Percentiles rank a stretch among this genome's conserved stretches.
These are phyloP conservation scores for Galeruca laticollis DNA, from an alignment of 2,888 invertebrate species.

Conservation along the genomic window DNA sequence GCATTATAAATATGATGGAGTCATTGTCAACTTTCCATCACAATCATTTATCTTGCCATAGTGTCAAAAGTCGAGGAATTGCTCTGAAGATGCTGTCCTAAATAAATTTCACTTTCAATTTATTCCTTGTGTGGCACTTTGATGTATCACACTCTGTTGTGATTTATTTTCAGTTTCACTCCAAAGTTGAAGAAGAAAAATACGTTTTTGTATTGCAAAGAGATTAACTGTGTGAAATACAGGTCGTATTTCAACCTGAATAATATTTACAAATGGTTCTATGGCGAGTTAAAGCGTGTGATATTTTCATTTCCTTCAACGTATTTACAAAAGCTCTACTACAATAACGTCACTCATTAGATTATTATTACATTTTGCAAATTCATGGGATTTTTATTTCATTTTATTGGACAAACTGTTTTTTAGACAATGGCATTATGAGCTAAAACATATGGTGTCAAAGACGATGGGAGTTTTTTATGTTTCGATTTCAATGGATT, in stretches of 20 bases:
- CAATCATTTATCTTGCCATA: constrained; percentile 45
- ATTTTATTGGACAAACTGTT: too few relatives aligned
- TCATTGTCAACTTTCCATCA: constrained; percentile 45
- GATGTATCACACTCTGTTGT: constrained; percentile 47
- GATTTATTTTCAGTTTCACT: constrained; percentile 46
- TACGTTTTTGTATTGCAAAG: constrained; percentile 25
- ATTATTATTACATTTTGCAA: too few relatives aligned
- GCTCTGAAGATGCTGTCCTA: constrained; percentile 37
- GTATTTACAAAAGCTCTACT: neutral
- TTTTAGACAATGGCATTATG: too few relatives aligned
- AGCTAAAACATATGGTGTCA: too few relatives aligned
- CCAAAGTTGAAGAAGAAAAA: constrained; percentile 40
- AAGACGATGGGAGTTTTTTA: too few relatives aligned
- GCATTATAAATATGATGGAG: constrained; percentile 48
- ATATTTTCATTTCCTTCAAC: neutral
- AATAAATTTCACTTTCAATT: constrained; percentile 51
- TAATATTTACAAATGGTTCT: constrained; percentile 38
- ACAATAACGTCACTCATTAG: too few relatives aligned
- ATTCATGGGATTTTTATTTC: too few relatives aligned
- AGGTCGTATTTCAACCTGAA: constrained; percentile 30
- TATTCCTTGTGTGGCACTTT: constrained; percentile 47
- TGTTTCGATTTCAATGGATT: too few relatives aligned
- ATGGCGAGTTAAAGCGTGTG: neutral
- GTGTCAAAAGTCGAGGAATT: constrained; percentile 47
- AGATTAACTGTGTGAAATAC: constrained; percentile 28